These are phyloP conservation scores for Patella ulyssiponensis DNA, from an alignment of 2,888 invertebrate species.

Conservation along the genomic window DNA sequence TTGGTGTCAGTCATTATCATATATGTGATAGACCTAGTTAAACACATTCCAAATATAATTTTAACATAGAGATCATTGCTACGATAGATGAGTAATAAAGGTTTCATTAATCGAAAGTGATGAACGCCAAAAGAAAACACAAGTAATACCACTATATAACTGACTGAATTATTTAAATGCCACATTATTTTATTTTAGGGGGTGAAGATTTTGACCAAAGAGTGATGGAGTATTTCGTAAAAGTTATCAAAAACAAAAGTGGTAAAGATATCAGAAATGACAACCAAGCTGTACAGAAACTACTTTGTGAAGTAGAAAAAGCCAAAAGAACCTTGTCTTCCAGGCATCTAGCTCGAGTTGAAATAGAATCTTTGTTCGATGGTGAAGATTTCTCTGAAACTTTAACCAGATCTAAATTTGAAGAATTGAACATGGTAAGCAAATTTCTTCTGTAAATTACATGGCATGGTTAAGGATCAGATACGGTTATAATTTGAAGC, in stretches of 20 bases:
- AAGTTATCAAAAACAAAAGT: constrained; percentile 98
- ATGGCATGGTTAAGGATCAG: too few species aligned
- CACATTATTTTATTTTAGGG: constrained; percentile 73
- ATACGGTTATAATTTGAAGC: too few species aligned
- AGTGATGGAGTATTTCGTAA: constrained; percentile 99
- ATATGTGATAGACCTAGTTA: too few species aligned
- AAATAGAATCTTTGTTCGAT: constrained; percentile 98
- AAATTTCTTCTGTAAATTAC: neutral
- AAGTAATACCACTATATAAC: too few species aligned
- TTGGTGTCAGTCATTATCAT: too few species aligned
- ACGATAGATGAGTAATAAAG: too few species aligned
- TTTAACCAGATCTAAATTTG: constrained; percentile 97
- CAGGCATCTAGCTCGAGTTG: constrained; percentile 95
- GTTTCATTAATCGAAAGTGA: too few species aligned
- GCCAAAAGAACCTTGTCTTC: constrained; percentile 96
- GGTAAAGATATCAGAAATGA: constrained; percentile 96
- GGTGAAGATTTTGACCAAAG: constrained; percentile 99
- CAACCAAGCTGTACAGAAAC: constrained; percentile 92
- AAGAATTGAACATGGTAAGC: constrained; percentile 92
- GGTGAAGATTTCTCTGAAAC: constrained; percentile 99
- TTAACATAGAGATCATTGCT: too few species aligned
- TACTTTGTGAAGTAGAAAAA: constrained; percentile 96
- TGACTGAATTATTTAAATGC: too few species aligned
- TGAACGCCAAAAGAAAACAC: too few species aligned
- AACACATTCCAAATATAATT: too few species aligned